Conservation (phyloP, 2,888 invertebrate genomes). For the Acleris holmiana region DNA sequence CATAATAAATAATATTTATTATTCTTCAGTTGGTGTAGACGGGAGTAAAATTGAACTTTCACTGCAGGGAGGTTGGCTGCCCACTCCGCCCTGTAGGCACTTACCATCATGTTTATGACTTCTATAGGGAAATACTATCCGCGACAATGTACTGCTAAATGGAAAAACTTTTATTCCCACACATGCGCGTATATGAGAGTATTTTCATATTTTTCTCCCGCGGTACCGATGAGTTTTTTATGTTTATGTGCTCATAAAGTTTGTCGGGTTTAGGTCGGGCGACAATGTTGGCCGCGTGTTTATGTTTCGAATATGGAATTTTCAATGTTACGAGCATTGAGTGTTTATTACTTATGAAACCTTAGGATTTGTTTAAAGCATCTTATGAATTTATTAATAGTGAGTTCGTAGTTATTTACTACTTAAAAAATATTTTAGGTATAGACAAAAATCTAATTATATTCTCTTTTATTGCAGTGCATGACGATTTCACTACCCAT, state of each 20-base stretch:
- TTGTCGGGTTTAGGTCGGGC: slow-evolving; percentile 67
- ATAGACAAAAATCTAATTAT: too few relatives aligned
- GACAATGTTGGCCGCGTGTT: slow-evolving; percentile 74
- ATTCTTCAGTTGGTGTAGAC: slow-evolving; percentile 29
- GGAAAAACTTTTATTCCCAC: slow-evolving; percentile 79
- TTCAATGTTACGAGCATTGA: slow-evolving; percentile 62
- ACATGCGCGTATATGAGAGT: slow-evolving; percentile 70
- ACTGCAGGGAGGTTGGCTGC: slow-evolving; percentile 29
- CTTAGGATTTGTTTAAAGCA: slow-evolving; percentile 22
- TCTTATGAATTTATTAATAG: too few relatives aligned
- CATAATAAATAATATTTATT: slow-evolving; percentile 25
- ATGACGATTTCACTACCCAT: too few relatives aligned
- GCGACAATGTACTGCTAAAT: slow-evolving; percentile 69
- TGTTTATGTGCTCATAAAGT: slow-evolving; percentile 79
- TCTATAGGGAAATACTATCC: slow-evolving; percentile 80
- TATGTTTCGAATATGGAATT: slow-evolving; percentile 69
- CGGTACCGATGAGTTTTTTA: slow-evolving; percentile 77
- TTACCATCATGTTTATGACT: slow-evolving; percentile 78
- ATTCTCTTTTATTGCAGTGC: too few relatives aligned
- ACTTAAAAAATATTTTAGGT: too few relatives aligned
- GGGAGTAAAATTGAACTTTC: slow-evolving; percentile 62
- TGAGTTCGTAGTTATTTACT: too few relatives aligned
- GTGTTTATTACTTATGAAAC: slow-evolving; percentile 60
- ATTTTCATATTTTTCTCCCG: slow-evolving; percentile 75
- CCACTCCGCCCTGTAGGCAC: slow-evolving; percentile 35